Base-by-base conservation (phyloP, 2,888 invertebrate species). In the Omphaloscelis lunosa region DNA sequence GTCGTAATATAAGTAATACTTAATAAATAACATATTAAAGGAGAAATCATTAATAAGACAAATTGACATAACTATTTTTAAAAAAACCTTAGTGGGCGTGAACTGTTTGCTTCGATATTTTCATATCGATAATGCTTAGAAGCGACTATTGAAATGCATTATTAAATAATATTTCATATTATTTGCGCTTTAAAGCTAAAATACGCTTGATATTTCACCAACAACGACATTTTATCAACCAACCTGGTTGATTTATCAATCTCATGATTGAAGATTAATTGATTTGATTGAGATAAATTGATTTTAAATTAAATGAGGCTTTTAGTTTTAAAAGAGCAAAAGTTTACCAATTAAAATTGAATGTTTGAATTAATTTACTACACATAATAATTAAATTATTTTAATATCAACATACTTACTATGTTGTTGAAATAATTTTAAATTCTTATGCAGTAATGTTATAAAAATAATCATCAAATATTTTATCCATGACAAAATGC, bases 401-500 rank as follows among this genome's bases (percentile, higher is more conserved):
- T 69, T 69, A 48, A 48, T 69, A 61, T 77, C 6, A 67, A 70
- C 48, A 69, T 59, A 48, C 48, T 34, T 39, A 23, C 0, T 66
- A 27, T 56, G 34, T 66, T 75, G 53, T 66, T 74, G 15, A 53
- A 74, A 63, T 74, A 62, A 45, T 63, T 62, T 68, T 29, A 77
- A 76, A 62, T 29, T 51, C 58, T 45, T 48, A 68, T 51, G 20
- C 53, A 27, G 23, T 51, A 53, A n/a, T 56, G 12, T 68, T 67
- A 39, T 45, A 6, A 67, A 65, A 70, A 56, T 59, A 72, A 61
- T 66, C 61, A 69, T 59, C 0, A 82, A 80, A 59, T 71, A 73
- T 63, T 63, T n/a, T 51, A 85, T 83, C 83, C 83, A 84, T 84
- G 83, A 84, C 83, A 73, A 71, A 53, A 69, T 58, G 41, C 56